phyloP scores from a whole-genome alignment of 2,113 vertebrate species.

The Megaceryle torquata region DNA sequence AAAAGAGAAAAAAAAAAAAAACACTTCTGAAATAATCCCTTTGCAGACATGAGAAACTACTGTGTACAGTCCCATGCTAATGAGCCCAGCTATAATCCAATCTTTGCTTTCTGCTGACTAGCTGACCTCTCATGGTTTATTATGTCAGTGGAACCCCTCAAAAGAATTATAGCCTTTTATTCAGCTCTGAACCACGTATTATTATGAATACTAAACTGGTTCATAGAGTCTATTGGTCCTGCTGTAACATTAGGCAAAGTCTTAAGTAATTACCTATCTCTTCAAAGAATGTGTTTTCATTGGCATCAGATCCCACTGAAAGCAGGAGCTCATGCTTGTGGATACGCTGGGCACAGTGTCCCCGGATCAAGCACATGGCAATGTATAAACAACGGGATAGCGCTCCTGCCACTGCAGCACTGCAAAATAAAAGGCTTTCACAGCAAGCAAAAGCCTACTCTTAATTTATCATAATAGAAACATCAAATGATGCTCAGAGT shows the following conservation, averaged over 20 bases:
- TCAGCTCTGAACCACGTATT: constrained; percentile 70
- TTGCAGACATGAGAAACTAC: constrained; percentile 40
- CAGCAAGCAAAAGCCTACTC: not conserved
- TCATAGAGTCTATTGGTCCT: constrained; percentile 54
- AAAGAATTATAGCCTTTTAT: constrained; percentile 78
- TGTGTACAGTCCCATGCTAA: constrained; percentile 19
- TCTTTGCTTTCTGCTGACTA: constrained; percentile 72
- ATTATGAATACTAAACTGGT: constrained; percentile 67
- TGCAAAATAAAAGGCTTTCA: not conserved
- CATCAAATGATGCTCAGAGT: not conserved
- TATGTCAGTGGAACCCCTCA: constrained; percentile 78
- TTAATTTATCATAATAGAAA: not conserved
- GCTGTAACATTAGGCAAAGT: constrained; percentile 62
- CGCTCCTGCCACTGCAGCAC: not conserved
- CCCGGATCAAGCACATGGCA: not conserved
- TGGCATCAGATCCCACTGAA: not conserved
- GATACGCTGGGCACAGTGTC: not conserved
- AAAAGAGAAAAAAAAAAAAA: not conserved
- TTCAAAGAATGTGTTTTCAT: constrained; percentile 69
- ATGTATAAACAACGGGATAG: not conserved
- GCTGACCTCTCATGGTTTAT: constrained; percentile 68
- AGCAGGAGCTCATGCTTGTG: not conserved
- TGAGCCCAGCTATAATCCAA: constrained; percentile 57
- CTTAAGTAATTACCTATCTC: constrained; percentile 68
- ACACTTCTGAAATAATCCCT: not conserved